A percentile compares a stretch with the other conserved stretches of the same genome.
Evolutionary conservation across 2,113 vertebrate genomes (phyloP).

Genomic region (Pollachius pollachius): DNA sequence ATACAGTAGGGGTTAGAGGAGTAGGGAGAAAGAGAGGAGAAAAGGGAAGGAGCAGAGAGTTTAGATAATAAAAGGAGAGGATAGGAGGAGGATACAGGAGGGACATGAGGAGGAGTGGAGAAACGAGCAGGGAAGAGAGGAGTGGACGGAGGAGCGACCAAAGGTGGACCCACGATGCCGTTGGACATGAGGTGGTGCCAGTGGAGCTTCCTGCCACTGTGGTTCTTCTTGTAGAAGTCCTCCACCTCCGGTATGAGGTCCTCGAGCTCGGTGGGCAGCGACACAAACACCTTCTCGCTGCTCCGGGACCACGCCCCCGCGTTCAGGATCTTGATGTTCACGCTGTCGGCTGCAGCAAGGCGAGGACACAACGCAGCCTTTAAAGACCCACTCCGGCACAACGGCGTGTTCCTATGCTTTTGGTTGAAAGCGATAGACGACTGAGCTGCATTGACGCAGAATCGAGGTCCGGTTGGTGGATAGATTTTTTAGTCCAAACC

Average conservation of each 20-base stretch:
- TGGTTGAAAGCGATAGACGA: no score
- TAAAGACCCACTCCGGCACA: no score
- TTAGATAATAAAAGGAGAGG: neutral
- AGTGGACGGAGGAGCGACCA: neutral
- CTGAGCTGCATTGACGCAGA: no score
- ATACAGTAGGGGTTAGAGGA: no score
- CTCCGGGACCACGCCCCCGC: slow-evolving; percentile 98
- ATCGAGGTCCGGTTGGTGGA: no score
- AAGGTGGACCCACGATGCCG: slow-evolving; percentile 86
- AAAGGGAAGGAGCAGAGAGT: neutral
- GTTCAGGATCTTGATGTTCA: slow-evolving; percentile 99
- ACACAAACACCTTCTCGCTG: slow-evolving; percentile 98
- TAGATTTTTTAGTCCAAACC: no score
- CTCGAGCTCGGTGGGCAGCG: slow-evolving; percentile 94
- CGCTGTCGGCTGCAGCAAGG: slow-evolving; percentile 85
- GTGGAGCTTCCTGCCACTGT: slow-evolving; percentile 96
- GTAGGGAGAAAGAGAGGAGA: no score
- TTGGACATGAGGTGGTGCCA: slow-evolving; percentile 99
- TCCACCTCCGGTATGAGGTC: slow-evolving; percentile 98
- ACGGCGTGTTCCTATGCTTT: no score
- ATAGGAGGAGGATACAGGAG: neutral
- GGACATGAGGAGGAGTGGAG: neutral
- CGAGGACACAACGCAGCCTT: no score
- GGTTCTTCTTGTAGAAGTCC: slow-evolving; percentile 99
- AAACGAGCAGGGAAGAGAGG: neutral